phyloP scores from a whole-genome alignment of 1,140 invertebrate species.

The Atta cephalotes region DNA sequence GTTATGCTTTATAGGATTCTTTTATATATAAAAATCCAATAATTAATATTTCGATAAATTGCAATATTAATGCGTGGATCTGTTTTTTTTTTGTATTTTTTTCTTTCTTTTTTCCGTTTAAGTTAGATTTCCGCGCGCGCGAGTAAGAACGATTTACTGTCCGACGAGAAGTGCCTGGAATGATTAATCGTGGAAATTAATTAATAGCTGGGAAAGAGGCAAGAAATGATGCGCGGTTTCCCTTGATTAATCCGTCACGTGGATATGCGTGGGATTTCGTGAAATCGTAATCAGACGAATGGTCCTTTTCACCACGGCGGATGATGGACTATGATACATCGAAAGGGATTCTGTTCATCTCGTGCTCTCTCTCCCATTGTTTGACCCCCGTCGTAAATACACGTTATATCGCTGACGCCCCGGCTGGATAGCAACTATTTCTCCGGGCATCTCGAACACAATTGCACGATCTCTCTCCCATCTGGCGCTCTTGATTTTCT shows the following conservation, averaged over 20 bases:
- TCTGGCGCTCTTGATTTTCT: slow-evolving; percentile 35
- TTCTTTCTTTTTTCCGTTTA: neutral
- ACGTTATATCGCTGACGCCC: slow-evolving; percentile 56
- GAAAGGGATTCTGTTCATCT: slow-evolving; percentile 58
- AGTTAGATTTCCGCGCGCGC: slow-evolving; percentile 5
- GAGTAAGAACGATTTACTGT: slow-evolving; percentile 68
- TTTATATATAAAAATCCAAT: neutral
- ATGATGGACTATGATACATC: slow-evolving; percentile 71
- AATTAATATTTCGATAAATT: slow-evolving; percentile 31
- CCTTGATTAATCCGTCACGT: slow-evolving; percentile 72
- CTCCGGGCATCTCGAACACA: slow-evolving; percentile 33
- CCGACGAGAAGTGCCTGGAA: slow-evolving; percentile 70
- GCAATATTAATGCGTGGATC: slow-evolving; percentile 26
- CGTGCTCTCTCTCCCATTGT: slow-evolving; percentile 56
- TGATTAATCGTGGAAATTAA: slow-evolving; percentile 79
- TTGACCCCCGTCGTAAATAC: slow-evolving; percentile 52
- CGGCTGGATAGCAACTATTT: slow-evolving; percentile 36
- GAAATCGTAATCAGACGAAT: slow-evolving; percentile 80
- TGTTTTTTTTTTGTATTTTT: neutral
- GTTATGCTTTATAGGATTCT: neutral
- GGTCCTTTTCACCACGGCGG: slow-evolving; percentile 77
- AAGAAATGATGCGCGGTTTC: slow-evolving; percentile 73
- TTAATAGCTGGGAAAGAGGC: slow-evolving; percentile 74
- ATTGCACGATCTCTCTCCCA: slow-evolving; percentile 53
- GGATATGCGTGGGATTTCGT: slow-evolving; percentile 67